phyloP scores from a whole-genome alignment of 2,888 invertebrate species.

The Melanophora roralis region DNA sequence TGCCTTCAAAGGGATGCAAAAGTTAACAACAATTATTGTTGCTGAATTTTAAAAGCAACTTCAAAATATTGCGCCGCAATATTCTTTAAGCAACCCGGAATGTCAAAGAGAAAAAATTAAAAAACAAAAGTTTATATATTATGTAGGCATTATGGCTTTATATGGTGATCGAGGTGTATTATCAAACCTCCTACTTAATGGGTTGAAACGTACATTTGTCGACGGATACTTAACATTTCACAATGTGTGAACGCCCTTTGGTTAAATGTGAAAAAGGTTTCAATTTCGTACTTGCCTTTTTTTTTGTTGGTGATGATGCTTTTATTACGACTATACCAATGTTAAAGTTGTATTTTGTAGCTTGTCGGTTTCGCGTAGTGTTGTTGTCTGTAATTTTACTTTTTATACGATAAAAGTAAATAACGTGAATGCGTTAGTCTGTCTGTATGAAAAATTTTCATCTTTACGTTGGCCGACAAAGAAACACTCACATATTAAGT shows the following conservation, averaged over 20 bases:
- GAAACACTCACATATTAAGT: conserved; percentile 10
- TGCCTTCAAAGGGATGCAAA: background rate
- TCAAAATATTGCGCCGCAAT: conserved; percentile 19
- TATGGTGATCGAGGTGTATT: conserved; percentile 69
- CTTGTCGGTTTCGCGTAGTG: conserved; percentile 40
- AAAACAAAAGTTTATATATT: background rate
- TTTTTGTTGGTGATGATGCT: background rate
- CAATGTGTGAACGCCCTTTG: conserved; percentile 56
- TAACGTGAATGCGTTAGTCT: conserved; percentile 27
- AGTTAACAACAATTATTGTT: conserved; percentile 37
- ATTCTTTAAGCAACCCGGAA: conserved; percentile 18
- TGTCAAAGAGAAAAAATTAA: conserved; percentile 11
- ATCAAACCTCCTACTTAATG: conserved; percentile 75
- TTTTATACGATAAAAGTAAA: conserved; percentile 16
- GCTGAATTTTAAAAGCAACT: background rate
- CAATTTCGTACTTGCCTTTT: background rate
- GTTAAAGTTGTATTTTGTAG: too few relatives aligned
- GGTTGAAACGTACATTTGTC: conserved; percentile 57
- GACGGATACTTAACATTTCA: conserved; percentile 21
- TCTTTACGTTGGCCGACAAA: conserved; percentile 61
- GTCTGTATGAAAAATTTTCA: conserved; percentile 42
- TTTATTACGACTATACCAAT: too few relatives aligned
- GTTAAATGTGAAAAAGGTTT: conserved; percentile 38
- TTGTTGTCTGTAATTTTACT: conserved; percentile 57
- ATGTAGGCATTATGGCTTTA: conserved; percentile 45